Conservation (phyloP, 2,113 vertebrate genomes). For the Myanophis thanlyinensis region DNA sequence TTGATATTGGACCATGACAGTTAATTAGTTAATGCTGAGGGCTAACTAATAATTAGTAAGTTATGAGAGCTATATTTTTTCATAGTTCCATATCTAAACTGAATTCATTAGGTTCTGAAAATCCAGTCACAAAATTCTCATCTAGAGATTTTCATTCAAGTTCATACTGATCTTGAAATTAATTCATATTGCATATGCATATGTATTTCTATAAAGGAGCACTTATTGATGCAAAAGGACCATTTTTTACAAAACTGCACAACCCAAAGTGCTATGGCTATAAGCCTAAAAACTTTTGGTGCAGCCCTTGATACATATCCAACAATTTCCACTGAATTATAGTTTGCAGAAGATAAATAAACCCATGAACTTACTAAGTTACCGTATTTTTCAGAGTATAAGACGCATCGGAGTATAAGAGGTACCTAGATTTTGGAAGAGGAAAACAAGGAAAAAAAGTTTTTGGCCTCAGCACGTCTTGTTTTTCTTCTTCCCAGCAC, state of each 20-base stretch:
- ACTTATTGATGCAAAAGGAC: background rate
- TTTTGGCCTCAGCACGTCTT: too few species aligned
- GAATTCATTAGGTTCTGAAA: background rate
- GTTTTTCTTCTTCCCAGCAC: too few species aligned
- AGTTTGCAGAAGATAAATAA: background rate
- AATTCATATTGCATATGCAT: background rate
- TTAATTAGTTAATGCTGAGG: background rate
- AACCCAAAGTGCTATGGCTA: background rate
- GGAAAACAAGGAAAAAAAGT: too few species aligned
- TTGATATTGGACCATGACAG: background rate
- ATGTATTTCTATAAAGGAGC: background rate
- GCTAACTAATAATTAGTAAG: too few species aligned
- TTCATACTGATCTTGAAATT: background rate
- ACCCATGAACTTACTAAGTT: background rate
- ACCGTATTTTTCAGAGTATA: too few species aligned
- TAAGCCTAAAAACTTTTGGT: background rate
- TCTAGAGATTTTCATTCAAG: background rate
- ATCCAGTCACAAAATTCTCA: background rate
- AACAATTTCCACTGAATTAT: background rate
- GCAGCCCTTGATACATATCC: background rate
- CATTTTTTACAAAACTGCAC: background rate
- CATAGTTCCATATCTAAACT: background rate
- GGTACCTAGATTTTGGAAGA: too few species aligned
- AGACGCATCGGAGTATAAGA: too few species aligned
- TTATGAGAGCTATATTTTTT: background rate